Conservation (phyloP, 2,797 vertebrate species). For the Enteromius mattozi region DNA sequence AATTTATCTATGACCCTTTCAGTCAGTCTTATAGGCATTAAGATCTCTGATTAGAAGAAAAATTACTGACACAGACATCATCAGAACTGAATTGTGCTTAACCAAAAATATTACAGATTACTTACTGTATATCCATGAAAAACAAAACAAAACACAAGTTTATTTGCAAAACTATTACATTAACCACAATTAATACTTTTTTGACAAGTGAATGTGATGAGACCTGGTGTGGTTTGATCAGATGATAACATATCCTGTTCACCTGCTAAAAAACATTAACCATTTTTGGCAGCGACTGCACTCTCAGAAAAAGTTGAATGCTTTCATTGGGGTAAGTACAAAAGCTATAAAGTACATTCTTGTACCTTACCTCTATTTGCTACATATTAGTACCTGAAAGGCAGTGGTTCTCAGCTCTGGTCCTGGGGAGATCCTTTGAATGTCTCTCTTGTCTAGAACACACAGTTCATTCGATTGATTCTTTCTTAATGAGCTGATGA, state of each 20-base stretch:
- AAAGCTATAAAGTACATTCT: background rate
- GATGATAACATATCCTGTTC: background rate
- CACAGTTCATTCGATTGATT: background rate
- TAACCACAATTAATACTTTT: background rate
- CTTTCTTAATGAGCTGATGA: background rate
- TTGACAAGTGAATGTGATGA: background rate
- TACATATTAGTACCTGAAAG: background rate
- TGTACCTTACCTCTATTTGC: background rate
- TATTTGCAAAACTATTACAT: background rate
- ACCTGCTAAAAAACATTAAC: background rate
- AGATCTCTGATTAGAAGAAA: background rate
- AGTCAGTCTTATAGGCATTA: background rate
- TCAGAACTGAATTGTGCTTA: background rate
- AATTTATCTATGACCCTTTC: background rate
- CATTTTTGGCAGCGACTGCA: background rate
- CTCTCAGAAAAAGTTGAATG: background rate
- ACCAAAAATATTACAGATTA: background rate
- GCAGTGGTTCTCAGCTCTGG: background rate
- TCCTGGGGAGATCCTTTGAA: background rate
- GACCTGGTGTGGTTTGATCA: background rate
- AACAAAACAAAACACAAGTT: background rate
- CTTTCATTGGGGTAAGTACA: background rate
- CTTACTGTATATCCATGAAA: too few relatives aligned
- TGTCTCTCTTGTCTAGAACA: background rate
- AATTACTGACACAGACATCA: background rate